Evolutionary conservation across 2,797 vertebrate species (phyloP).

Genomic region (Peromyscus melanophrys): DNA sequence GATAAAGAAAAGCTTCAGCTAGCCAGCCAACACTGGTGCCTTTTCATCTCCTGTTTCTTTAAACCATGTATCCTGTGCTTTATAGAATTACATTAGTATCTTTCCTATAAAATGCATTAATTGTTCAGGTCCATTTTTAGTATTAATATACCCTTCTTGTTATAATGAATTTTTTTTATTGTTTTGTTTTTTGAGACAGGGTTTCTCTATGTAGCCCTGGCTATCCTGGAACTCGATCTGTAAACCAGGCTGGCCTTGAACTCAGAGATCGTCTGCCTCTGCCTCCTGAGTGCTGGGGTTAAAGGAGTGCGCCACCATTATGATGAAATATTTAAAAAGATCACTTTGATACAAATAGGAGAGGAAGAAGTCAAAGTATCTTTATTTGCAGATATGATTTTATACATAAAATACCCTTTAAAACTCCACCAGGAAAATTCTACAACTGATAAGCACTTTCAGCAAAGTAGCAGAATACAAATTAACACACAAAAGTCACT

Average conservation of each 20-base stretch:
- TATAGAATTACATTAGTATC: neutral
- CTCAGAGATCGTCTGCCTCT: neutral
- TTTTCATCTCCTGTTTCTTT: conserved; percentile 48
- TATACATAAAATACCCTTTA: neutral
- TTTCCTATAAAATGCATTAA: conserved; percentile 18
- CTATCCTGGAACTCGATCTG: neutral
- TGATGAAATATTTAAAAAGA: neutral
- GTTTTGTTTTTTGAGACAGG: neutral
- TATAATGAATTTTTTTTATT: conserved; percentile 22
- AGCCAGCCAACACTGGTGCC: neutral
- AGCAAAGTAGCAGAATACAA: too few species aligned
- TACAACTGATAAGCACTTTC: too few species aligned
- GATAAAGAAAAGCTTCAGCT: conserved; percentile 39
- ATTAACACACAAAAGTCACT: too few species aligned
- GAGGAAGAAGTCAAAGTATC: neutral
- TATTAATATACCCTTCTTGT: conserved; percentile 32
- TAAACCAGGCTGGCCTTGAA: neutral
- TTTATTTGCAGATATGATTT: neutral
- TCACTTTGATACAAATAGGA: neutral
- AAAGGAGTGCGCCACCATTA: neutral
- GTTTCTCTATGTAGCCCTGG: neutral
- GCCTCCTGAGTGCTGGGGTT: neutral
- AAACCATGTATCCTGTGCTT: neutral
- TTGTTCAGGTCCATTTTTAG: conserved; percentile 35
- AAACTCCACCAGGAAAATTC: neutral